phyloP scores from a whole-genome alignment of 1,140 invertebrate genomes.

The Danaus melanippus region DNA sequence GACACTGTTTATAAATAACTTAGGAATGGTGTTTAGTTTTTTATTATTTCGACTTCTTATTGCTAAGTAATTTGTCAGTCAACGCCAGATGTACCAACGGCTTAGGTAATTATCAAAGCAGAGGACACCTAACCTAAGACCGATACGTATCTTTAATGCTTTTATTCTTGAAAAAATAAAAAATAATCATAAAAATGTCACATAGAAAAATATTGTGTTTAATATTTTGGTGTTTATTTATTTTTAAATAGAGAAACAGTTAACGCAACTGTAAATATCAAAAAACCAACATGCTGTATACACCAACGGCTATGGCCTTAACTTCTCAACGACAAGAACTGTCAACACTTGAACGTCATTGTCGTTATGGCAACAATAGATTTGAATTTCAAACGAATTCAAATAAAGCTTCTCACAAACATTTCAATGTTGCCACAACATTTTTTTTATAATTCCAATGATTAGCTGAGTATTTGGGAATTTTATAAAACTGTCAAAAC shows the following conservation, averaged over 20 bases:
- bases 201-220: too few relatives aligned
- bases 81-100: slow-evolving; percentile 6
- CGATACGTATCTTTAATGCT: too few relatives aligned
- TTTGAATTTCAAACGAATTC: slow-evolving; percentile 11
- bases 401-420: too few relatives aligned
- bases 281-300: too few relatives aligned
- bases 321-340: slow-evolving; percentile 18
- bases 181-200: too few relatives aligned
- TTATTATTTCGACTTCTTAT: slow-evolving; percentile 13
- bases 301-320: slow-evolving; percentile 1
- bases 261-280: too few relatives aligned
- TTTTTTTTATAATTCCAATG: too few relatives aligned
- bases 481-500: slow-evolving; percentile 10
- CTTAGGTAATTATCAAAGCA: too few relatives aligned
- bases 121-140: too few relatives aligned
- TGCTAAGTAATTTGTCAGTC: slow-evolving; percentile 39
- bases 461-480: too few relatives aligned
- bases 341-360: slow-evolving; percentile 44
- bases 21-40: slow-evolving; percentile 16
- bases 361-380: slow-evolving; percentile 37
- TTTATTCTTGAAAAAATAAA: too few relatives aligned
- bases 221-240: background rate
- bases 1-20: slow-evolving; percentile 32
- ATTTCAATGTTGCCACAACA: too few relatives aligned
- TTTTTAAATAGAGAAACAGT: background rate